Base-by-base conservation (phyloP, 2,888 invertebrate species). In the Nycteola revayana region DNA sequence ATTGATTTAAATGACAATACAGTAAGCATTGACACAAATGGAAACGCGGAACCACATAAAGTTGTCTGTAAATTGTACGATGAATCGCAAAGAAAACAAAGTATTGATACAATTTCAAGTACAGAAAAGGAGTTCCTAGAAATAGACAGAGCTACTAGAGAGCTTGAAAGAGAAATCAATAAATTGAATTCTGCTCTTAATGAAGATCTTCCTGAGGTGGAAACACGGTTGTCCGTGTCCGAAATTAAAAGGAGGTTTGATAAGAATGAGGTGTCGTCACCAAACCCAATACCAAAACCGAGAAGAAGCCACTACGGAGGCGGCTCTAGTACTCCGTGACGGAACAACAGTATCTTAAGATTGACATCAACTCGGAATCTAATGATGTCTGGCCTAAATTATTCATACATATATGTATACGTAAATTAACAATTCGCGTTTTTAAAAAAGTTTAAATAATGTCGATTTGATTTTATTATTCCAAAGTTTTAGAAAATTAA, bases 241-340 rank as follows among this genome's bases (percentile, higher is more conserved):
- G 87, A 88, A 38, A 90, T 91, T 31, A 90, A 89, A 51, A 75
- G 81, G 38, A 86, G 87, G 49, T 91, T 91, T 57, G 89, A 91
- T 28, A 87, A 84, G 42, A 85, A 73, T 14, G 89, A 89, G 28
- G 68, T 62, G 25, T 76, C 78, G n/a, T 82, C 85, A 28, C 89
- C 89, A 35, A 89, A 91, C 72, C 91, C 91, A 1, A 86, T 91
- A 68, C 90, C 90, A 60, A 91, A 91, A 66, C 91, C 91, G 1
- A 84, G 90, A 56, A 78, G 91, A 59, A 90, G 90, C 62, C 80
- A 85, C 43, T 77, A 83, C 28, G 80, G 79, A 21, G 81, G 74
- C 30, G 81, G 74, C 31, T 66, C 75, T 5, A 74, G 59, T 38
- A 75, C 78, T 23, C 75, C 80, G 6, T 66, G 50, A 61, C 39